Conservation (phyloP, 2,888 invertebrate genomes). For the Sminthurinus aureus region DNA sequence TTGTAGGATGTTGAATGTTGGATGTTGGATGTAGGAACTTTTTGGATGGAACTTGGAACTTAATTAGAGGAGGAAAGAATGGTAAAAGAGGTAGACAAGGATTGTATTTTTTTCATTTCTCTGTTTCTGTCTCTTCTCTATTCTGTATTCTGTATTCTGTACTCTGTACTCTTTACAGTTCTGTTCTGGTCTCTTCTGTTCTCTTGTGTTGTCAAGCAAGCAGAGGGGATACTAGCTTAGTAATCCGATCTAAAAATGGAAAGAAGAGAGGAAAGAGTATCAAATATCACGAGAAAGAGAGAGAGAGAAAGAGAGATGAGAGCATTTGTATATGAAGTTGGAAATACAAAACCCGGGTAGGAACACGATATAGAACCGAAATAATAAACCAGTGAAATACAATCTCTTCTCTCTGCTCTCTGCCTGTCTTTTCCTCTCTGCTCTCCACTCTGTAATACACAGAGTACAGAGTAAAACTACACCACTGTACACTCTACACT, state of each 20-base stretch:
- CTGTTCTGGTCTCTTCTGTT: not conserved
- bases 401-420: conserved; percentile 47
- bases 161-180: not conserved
- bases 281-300: conserved; percentile 50
- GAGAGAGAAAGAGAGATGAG: conserved; percentile 53
- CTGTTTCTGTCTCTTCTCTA: conserved; percentile 5
- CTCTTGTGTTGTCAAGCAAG: conserved; percentile 44
- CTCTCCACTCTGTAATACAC: too few relatives aligned
- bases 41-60: conserved; percentile 26
- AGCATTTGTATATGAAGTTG: conserved; percentile 53
- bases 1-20: not conserved
- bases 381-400: conserved; percentile 58
- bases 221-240: conserved; percentile 43
- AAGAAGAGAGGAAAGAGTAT: conserved; percentile 52
- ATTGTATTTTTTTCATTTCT: conserved; percentile 33
- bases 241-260: conserved; percentile 54
- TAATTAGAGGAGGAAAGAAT: conserved; percentile 36
- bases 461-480: not conserved
- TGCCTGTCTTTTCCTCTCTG: not conserved
- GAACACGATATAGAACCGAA: conserved; percentile 58
- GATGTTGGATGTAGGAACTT: not conserved
- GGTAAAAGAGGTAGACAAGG: conserved; percentile 35
- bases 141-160: too few relatives aligned
- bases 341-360: conserved; percentile 58
- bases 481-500: not conserved